Conservation (phyloP, 2,797 vertebrate species). For the Sebastolobus alascanus region DNA sequence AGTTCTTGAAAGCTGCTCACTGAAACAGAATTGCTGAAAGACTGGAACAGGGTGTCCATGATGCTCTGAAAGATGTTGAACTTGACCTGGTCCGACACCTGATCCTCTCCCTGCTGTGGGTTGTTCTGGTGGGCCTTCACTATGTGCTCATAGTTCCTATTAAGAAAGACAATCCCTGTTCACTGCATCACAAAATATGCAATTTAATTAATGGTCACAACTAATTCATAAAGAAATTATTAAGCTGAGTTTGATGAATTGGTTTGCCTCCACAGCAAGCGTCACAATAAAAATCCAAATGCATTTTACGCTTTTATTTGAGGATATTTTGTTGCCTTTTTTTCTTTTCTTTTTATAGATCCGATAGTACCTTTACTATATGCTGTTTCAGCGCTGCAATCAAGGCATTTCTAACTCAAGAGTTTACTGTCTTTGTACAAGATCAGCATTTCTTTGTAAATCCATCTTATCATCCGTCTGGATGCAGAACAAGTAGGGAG, state of each 20-base stretch:
- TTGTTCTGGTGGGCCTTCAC: slow-evolving; percentile 98
- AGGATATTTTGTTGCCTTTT: not conserved
- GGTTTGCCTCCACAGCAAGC: not conserved
- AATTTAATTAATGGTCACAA: not conserved
- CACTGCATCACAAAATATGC: not conserved
- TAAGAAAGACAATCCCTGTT: not conserved
- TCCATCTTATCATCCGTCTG: slow-evolving; percentile 9
- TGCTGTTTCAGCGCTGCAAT: not conserved
- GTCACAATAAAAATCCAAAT: not conserved
- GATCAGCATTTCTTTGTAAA: slow-evolving; percentile 15
- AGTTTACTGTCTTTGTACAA: slow-evolving; percentile 1
- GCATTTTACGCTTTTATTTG: not conserved
- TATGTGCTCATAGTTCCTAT: slow-evolving; percentile 98
- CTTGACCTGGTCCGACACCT: slow-evolving; percentile 96
- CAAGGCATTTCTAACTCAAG: slow-evolving; percentile 4
- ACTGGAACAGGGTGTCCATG: slow-evolving; percentile 99
- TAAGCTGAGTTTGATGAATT: not conserved
- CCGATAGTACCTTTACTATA: not conserved
- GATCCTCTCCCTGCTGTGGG: slow-evolving; percentile 92
- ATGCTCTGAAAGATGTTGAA: slow-evolving; percentile 97
- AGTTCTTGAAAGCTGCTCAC: slow-evolving; percentile 96
- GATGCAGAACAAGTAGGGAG: not conserved
- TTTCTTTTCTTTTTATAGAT: not conserved
- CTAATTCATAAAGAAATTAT: not conserved
- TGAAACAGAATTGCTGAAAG: slow-evolving; percentile 94